A percentile compares a stretch with the other conserved stretches of the same genome.
These are phyloP conservation scores for Umimayanthus chanpuru DNA, from an alignment of 92 coral and sea anemone species.

Conservation along the genomic window DNA sequence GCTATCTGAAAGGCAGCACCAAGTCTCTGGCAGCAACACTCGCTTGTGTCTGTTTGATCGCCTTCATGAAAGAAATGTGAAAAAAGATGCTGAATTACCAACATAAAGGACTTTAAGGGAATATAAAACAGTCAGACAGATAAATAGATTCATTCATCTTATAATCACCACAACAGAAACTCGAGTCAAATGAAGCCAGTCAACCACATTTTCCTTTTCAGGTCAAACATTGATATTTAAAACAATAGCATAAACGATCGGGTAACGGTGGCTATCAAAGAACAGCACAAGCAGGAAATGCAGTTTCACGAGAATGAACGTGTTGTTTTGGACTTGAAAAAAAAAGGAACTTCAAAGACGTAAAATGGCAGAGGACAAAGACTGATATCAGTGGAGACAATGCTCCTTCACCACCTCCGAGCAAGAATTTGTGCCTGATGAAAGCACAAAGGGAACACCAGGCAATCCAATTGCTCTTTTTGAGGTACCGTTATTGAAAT, in stretches of 20 bases:
- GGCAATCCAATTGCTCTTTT: neutral
- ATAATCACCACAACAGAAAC: slow-evolving; percentile 44
- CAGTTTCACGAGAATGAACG: neutral
- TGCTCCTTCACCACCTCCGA: neutral
- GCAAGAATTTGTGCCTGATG: neutral
- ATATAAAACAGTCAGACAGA: slow-evolving; percentile 50
- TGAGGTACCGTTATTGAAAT: neutral
- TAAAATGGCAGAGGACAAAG: neutral
- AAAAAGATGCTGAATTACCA: slow-evolving; percentile 10
- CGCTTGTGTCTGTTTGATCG: slow-evolving; percentile 62
- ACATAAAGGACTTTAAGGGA: slow-evolving; percentile 50
- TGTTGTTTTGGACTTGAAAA: neutral
- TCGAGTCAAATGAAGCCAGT: slow-evolving; percentile 57
- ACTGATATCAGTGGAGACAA: neutral
- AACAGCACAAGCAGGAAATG: neutral
- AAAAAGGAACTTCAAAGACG: neutral
- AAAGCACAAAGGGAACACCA: neutral
- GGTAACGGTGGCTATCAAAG: neutral
- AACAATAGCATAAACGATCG: slow-evolving; percentile 34
- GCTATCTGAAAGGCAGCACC: slow-evolving; percentile 36
- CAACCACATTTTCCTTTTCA: slow-evolving; percentile 50
- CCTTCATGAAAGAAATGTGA: slow-evolving; percentile 44
- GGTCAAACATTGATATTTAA: slow-evolving; percentile 52
- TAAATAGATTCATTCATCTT: slow-evolving; percentile 53
- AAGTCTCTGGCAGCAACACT: slow-evolving; percentile 49